phyloP scores from a whole-genome alignment of 35 echinoderm and acorn worm species.

The Heliocidaris tuberculata region DNA sequence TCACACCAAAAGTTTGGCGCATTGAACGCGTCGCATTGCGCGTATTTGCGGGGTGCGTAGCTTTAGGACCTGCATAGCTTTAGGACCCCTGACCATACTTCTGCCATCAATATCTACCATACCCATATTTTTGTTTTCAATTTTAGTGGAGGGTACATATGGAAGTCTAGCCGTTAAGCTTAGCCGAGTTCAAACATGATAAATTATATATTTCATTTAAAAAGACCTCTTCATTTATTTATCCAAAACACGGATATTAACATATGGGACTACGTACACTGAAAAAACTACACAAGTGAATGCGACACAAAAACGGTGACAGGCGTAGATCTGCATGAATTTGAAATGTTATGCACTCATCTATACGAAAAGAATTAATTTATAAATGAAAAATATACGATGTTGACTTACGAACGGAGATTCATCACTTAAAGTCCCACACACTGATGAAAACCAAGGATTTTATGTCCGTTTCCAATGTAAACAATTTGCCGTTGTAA shows the following conservation, averaged over 20 bases:
- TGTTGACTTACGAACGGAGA: neutral
- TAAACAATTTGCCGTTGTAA: conserved; percentile 21
- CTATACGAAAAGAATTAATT: neutral
- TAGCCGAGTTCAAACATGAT: too few species aligned
- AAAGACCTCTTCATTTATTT: too few species aligned
- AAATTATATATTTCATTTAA: too few species aligned
- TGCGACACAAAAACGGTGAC: neutral
- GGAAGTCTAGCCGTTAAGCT: too few species aligned
- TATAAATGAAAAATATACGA: neutral
- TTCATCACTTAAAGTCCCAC: neutral
- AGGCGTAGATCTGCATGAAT: neutral
- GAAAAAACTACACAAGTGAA: neutral
- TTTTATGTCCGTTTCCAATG: neutral
- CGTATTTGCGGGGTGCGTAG: too few species aligned
- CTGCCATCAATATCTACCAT: too few species aligned
- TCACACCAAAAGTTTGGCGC: too few species aligned
- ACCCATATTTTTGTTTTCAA: too few species aligned
- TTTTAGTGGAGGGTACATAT: too few species aligned
- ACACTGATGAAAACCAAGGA: neutral
- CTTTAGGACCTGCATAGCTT: too few species aligned
- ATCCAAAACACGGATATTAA: neutral
- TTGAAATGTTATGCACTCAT: neutral
- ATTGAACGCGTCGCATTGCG: too few species aligned
- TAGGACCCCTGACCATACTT: too few species aligned
- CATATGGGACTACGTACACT: conserved; percentile 14